phyloP scores from a whole-genome alignment of 92 coral and sea anemone species.

The Palythoa caribaeorum region DNA sequence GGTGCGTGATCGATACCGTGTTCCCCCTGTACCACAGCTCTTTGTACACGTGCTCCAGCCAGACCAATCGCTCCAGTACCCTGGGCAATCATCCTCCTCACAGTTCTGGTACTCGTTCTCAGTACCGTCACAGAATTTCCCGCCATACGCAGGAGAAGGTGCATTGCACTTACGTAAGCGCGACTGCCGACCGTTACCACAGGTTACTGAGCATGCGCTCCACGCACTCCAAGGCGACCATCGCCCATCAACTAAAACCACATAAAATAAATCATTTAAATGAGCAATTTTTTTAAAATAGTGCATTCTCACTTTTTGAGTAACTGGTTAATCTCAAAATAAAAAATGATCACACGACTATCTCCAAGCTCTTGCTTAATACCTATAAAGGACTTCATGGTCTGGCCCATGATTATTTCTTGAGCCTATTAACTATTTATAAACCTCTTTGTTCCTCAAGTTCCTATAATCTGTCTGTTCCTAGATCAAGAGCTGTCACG shows the following conservation, averaged over 20 bases:
- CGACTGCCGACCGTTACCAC: slow-evolving; percentile 97
- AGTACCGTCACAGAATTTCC: slow-evolving; percentile 92
- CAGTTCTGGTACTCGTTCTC: slow-evolving; percentile 97
- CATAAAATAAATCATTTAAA: neutral
- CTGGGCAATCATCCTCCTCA: slow-evolving; percentile 97
- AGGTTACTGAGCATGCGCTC: slow-evolving; percentile 96
- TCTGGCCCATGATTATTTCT: no score
- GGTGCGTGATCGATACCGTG: slow-evolving; percentile 87
- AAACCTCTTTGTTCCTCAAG: no score
- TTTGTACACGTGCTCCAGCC: slow-evolving; percentile 92
- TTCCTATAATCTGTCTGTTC: no score
- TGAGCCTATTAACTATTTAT: no score
- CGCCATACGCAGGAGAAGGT: slow-evolving; percentile 87
- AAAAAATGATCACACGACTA: no score
- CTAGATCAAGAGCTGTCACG: no score
- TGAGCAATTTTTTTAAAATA: neutral
- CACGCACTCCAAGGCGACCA: slow-evolving; percentile 97
- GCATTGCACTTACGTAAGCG: slow-evolving; percentile 87
- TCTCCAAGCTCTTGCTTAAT: no score
- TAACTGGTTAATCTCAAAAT: no score
- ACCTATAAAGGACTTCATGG: no score
- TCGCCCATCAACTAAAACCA: slow-evolving; percentile 76
- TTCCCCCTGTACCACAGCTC: slow-evolving; percentile 95
- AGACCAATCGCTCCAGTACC: slow-evolving; percentile 98
- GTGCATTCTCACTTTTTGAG: no score